Evolutionary conservation across 2,797 vertebrate genomes (phyloP).

Genomic region (Gymnodraco acuticeps): DNA sequence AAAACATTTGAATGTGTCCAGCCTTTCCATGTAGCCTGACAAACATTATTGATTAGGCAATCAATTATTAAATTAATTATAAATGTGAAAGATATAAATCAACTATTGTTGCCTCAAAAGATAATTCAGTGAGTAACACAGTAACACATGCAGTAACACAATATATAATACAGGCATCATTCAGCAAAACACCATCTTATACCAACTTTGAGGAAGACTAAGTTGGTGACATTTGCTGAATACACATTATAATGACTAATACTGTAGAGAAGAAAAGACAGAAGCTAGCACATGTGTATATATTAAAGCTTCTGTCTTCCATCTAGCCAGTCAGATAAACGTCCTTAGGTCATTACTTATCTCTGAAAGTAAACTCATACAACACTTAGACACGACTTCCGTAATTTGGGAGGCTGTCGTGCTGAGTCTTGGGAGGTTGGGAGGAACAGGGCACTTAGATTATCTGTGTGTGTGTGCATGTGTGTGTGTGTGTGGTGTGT

Average conservation of each 20-base stretch:
- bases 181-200: background rate
- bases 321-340: constrained; percentile 32
- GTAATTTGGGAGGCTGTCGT: constrained; percentile 46
- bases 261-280: constrained; percentile 1
- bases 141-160: background rate
- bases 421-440: constrained; percentile 31
- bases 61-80: constrained; percentile 1
- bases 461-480: background rate
- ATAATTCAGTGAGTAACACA: background rate
- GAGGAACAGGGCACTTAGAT: constrained; percentile 31
- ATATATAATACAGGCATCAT: background rate
- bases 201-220: too few relatives aligned
- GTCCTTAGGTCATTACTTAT: constrained; percentile 45
- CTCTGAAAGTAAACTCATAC: constrained; percentile 34
- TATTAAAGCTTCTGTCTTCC: constrained; percentile 28
- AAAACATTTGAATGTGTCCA: background rate
- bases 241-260: constrained; percentile 1
- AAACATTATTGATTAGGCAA: background rate
- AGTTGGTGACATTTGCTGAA: constrained; percentile 2
- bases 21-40: background rate
- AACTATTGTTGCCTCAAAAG: background rate
- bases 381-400: constrained; percentile 35
- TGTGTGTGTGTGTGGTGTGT: background rate
- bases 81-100: background rate
- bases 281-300: constrained; percentile 28